Percentiles rank a stretch among this genome's conserved stretches.
Conservation (phyloP, 2,113 vertebrate species). For the Malurus alboscapulatus region DNA sequence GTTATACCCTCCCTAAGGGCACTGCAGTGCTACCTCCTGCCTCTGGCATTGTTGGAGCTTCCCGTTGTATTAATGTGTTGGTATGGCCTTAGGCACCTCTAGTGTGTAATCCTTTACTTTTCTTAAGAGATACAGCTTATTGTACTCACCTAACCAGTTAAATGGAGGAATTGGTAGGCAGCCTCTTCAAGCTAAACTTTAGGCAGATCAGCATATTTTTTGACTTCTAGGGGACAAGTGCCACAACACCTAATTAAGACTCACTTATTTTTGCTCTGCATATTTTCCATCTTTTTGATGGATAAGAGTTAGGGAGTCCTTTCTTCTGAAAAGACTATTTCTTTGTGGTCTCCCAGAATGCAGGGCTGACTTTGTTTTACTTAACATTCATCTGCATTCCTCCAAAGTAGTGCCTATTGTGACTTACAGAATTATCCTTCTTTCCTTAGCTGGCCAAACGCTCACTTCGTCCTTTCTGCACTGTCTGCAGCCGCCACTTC, state of each 20-base stretch:
- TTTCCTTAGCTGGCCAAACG: constrained; percentile 81
- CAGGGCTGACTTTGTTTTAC: background rate
- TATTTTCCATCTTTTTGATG: background rate
- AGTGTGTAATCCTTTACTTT: background rate
- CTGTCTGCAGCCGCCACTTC: constrained; percentile 88
- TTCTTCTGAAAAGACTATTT: background rate
- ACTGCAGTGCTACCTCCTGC: background rate
- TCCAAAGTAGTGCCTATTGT: background rate
- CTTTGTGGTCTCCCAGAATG: background rate
- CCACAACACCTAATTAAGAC: background rate
- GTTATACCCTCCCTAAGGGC: background rate
- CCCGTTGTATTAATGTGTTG: background rate
- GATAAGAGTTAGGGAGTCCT: background rate
- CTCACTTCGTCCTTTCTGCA: constrained; percentile 85
- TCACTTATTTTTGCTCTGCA: background rate
- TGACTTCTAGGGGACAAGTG: background rate
- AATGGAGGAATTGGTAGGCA: background rate
- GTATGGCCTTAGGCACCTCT: background rate
- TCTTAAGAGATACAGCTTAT: background rate
- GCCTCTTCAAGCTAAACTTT: background rate
- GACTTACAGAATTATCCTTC: background rate
- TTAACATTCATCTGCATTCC: background rate
- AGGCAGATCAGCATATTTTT: background rate
- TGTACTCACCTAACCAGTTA: background rate
- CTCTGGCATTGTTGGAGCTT: background rate